Evolutionary conservation across 2,797 vertebrate species (phyloP).

Genomic region (Lithobates pipiens): DNA sequence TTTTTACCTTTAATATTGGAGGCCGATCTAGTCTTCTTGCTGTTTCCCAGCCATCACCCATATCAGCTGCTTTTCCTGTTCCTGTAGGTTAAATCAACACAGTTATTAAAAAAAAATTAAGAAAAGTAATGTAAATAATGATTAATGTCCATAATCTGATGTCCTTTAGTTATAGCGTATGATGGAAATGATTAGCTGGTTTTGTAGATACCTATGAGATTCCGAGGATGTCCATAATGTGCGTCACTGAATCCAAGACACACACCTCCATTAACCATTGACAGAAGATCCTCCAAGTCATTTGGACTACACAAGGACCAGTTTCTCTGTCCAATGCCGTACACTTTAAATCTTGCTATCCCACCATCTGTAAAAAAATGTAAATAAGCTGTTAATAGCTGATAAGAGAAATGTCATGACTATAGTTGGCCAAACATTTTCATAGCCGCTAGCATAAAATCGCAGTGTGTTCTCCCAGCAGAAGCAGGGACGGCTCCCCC

Average conservation of each 20-base stretch:
- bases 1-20: slow-evolving; percentile 74
- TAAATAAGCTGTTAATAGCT: background rate
- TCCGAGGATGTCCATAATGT: slow-evolving; percentile 87
- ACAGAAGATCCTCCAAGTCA: slow-evolving; percentile 78
- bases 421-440: background rate
- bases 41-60: slow-evolving; percentile 87
- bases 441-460: too few relatives aligned
- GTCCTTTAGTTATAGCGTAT: background rate
- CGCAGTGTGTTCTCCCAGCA: too few relatives aligned
- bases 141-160: background rate
- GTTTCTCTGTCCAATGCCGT: slow-evolving; percentile 81
- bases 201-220: slow-evolving; percentile 80
- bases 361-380: slow-evolving; percentile 81
- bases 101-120: background rate
- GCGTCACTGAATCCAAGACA: slow-evolving; percentile 85
- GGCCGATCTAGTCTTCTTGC: slow-evolving; percentile 83
- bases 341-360: slow-evolving; percentile 81
- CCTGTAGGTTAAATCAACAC: slow-evolving; percentile 66
- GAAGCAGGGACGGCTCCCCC: too few relatives aligned
- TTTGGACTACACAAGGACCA: slow-evolving; percentile 72
- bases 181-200: background rate
- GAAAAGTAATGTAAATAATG: background rate
- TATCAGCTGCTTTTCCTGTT: slow-evolving; percentile 74
- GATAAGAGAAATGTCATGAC: background rate
- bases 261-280: slow-evolving; percentile 82